Percentiles rank a stretch among this genome's conserved stretches.
Conservation (phyloP, 2,113 vertebrate genomes). For the Ophiodon elongatus region DNA sequence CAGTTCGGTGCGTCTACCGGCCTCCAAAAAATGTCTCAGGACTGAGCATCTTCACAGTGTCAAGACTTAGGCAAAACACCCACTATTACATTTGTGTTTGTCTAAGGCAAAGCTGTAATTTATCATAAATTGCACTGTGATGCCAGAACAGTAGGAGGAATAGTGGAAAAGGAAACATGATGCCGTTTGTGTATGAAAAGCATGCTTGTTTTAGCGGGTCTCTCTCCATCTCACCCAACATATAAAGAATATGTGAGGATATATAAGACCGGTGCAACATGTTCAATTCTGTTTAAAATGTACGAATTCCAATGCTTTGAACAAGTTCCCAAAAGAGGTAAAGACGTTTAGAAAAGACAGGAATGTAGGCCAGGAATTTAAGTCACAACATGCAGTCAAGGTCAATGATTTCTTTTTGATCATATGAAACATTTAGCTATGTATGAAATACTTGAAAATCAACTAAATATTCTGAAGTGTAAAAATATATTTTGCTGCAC, state of each 20-base stretch:
- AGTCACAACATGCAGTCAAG: constrained; percentile 3
- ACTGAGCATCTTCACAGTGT: constrained; percentile 32
- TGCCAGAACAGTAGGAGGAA: constrained; percentile 38
- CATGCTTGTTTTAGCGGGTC: constrained; percentile 11
- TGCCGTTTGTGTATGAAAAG: constrained; percentile 26
- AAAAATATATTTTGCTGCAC: not conserved
- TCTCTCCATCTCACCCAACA: not conserved
- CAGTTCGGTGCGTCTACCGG: constrained; percentile 12
- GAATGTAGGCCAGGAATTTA: not conserved
- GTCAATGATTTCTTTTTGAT: constrained; percentile 10
- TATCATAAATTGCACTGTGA: not conserved
- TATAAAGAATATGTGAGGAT: constrained; percentile 21
- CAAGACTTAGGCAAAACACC: not conserved
- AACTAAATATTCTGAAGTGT: not conserved
- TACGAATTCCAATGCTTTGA: constrained; percentile 30
- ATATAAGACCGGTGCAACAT: constrained; percentile 12
- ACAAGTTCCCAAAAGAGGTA: constrained; percentile 16
- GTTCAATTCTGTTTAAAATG: constrained; percentile 7
- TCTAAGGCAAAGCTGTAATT: not conserved
- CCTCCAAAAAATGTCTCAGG: constrained; percentile 22
- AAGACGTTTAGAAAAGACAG: constrained; percentile 12
- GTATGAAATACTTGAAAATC: constrained; percentile 21
- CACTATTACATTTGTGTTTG: not conserved
- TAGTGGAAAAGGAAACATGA: not conserved
- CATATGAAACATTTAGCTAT: not conserved